Percentiles rank a stretch among this genome's conserved stretches.
These are phyloP conservation scores for Pelusios castaneus DNA, from an alignment of 2,113 vertebrate genomes.

Conservation along the genomic window DNA sequence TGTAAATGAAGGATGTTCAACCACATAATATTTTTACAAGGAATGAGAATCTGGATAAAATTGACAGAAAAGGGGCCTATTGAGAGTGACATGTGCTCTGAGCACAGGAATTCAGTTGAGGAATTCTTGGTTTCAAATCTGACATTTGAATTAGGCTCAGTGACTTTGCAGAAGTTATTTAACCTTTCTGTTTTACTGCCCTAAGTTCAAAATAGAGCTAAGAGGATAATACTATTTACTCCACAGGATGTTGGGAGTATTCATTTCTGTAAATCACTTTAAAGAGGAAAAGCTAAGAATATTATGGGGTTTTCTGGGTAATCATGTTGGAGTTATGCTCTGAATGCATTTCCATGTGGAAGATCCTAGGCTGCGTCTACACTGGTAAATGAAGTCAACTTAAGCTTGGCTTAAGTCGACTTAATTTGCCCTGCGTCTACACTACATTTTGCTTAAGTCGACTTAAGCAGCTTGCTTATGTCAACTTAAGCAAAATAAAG, in stretches of 20 bases:
- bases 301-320: background rate
- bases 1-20: constrained; percentile 21
- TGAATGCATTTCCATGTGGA: background rate
- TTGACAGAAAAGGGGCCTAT: background rate
- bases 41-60: background rate
- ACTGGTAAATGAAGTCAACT: too few relatives aligned
- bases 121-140: background rate
- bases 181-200: background rate
- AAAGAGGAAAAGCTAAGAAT: background rate
- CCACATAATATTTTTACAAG: background rate
- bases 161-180: background rate
- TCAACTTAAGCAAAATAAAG: too few relatives aligned
- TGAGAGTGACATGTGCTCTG: background rate
- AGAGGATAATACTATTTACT: background rate
- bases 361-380: background rate
- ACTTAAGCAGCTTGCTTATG: too few relatives aligned
- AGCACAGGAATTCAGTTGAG: background rate
- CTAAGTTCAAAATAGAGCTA: background rate
- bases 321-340: background rate
- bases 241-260: background rate
- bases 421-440: too few relatives aligned
- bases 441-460: too few relatives aligned
- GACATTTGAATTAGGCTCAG: background rate
- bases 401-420: too few relatives aligned
- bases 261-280: background rate